A percentile compares a stretch with the other conserved stretches of the same genome.
These are phyloP conservation scores for Polia nebulosa DNA, from an alignment of 2,888 invertebrate genomes.

Conservation along the genomic window DNA sequence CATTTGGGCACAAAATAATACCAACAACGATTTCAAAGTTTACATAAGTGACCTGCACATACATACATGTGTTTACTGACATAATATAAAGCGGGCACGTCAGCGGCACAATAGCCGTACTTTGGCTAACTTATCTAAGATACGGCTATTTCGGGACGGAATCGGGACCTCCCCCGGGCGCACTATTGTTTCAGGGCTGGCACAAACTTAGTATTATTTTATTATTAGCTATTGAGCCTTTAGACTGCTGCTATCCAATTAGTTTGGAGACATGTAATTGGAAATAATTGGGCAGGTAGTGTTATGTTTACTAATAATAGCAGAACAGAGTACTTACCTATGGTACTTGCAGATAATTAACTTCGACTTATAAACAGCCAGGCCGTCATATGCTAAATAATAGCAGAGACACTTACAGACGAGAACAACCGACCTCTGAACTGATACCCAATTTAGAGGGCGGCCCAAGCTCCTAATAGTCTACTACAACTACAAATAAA, in stretches of 20 bases:
- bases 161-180: constrained; percentile 36
- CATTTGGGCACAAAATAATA: not conserved
- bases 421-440: not conserved
- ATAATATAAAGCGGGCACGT: constrained; percentile 36
- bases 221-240: constrained; percentile 24
- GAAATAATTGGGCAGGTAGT: not conserved
- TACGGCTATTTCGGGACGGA: constrained; percentile 47
- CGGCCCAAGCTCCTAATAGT: too few relatives aligned
- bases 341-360: not conserved
- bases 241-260: not conserved
- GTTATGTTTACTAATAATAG: not conserved
- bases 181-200: constrained; percentile 40
- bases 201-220: constrained; percentile 28
- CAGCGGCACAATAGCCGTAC: constrained; percentile 41
- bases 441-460: too few relatives aligned
- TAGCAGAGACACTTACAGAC: not conserved
- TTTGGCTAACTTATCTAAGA: constrained; percentile 54
- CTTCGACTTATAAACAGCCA: too few relatives aligned
- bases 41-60: not conserved
- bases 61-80: not conserved
- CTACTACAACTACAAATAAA: not conserved
- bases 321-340: not conserved
- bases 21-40: constrained; percentile 3
- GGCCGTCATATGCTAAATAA: too few relatives aligned
- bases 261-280: constrained; percentile 6